Evolutionary conservation across 2,888 invertebrate genomes (phyloP), one percentile per base, ranked within the genome.

Genomic region (Piscicola geometra): DNA sequence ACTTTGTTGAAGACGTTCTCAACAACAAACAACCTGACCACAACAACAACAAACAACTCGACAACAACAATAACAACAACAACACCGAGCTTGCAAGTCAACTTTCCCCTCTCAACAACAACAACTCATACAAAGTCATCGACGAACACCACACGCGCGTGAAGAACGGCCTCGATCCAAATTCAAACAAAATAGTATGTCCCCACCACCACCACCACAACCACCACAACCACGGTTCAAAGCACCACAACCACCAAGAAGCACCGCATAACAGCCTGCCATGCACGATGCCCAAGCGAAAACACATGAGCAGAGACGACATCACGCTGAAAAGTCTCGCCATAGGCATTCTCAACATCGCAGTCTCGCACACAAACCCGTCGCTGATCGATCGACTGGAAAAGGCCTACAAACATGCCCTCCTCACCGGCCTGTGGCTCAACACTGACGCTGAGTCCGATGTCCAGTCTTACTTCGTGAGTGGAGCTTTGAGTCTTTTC

Each of bases 291-390:
- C 67, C 67, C 1, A 67, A 32, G 67, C 3, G 9, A 32, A 30
- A 21, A n/a, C 67, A 32, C 32, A 28, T 52, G 25, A 56, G 25
- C n/a, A 56, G n/a, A 36, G 80, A 80, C 47, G 80, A 80, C 64
- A 76, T 79, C 25, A 52, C 78, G 30, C 56, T 80, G 25, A 75
- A 76, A n/a, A 77, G 73, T 66, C 50, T 80, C 15, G 77, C 79
- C 28, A 76, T 79, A n/a, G 78, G 78, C 41, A 78, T 80, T 41
- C 75, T 75, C 36, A 78, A 77, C 74, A 71, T 80, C 35, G 80
- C 78, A 0, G 78, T 67, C 33, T 28, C 52, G 30, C 30, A 68
- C 9, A 67, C 75, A 21, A 36, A 76, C 21, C 78, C 77, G 9
- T 68, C 50, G 33, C 52, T 76, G 52, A 50, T 66, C 12, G 47